A percentile compares a stretch with the other conserved stretches of the same genome.
Conservation (phyloP, 2,888 invertebrate genomes). For the Geotrupes spiniger region DNA sequence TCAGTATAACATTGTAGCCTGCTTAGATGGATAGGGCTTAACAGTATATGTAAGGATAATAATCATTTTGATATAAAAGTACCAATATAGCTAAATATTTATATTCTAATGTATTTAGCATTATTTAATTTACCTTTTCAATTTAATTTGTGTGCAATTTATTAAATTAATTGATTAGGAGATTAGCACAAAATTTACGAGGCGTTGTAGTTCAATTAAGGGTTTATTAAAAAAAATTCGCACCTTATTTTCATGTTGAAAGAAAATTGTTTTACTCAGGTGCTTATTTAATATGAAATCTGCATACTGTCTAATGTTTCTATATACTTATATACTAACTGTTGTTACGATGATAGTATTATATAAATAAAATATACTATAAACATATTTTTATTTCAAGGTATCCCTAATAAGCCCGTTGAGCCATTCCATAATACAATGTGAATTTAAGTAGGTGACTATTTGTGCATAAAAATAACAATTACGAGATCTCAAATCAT, state of each 20-base stretch:
- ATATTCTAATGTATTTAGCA: conserved; percentile 8
- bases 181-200: conserved; percentile 10
- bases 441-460: too few species aligned
- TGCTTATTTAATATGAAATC: conserved; percentile 20
- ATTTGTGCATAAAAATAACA: too few species aligned
- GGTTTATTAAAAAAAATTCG: conserved; percentile 1
- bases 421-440: too few species aligned
- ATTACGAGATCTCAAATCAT: too few species aligned
- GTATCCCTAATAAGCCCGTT: background rate
- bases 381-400: background rate
- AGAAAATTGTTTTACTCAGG: conserved; percentile 13
- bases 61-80: conserved; percentile 9
- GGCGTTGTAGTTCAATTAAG: conserved; percentile 7
- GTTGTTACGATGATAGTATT: conserved; percentile 17
- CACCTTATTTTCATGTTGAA: conserved; percentile 8
- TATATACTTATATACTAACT: conserved; percentile 21
- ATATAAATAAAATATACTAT: conserved; percentile 15
- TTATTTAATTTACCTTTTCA: background rate
- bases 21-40: conserved; percentile 5
- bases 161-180: background rate
- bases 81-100: conserved; percentile 11
- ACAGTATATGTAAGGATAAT: conserved; percentile 1
- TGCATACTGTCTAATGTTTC: conserved; percentile 25
- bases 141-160: conserved; percentile 12
- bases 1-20: conserved; percentile 3